Percentiles rank a stretch among this genome's conserved stretches.
phyloP scores from a whole-genome alignment of 2,888 invertebrate species.

The Serripes groenlandicus region DNA sequence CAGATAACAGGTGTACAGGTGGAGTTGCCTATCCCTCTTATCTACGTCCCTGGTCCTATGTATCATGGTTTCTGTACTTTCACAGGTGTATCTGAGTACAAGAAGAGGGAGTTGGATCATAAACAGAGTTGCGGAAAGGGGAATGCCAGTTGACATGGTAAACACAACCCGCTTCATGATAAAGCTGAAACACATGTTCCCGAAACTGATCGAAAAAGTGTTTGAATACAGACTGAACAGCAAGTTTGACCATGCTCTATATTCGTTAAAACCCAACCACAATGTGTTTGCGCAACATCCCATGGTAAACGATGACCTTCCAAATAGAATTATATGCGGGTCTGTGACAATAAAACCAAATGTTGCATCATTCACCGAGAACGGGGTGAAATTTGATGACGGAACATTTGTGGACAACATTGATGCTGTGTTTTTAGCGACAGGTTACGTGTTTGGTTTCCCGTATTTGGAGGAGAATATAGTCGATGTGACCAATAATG shows the following conservation, averaged over 20 bases:
- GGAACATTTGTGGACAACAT: constrained; percentile 81
- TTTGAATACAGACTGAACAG: constrained; percentile 70
- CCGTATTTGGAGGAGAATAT: constrained; percentile 85
- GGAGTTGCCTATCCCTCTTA: too few relatives aligned
- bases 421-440: constrained; percentile 85
- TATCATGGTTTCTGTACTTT: too few relatives aligned
- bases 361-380: constrained; percentile 77
- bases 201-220: constrained; percentile 28
- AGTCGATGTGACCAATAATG: constrained; percentile 77
- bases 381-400: constrained; percentile 82
- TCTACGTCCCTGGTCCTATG: too few relatives aligned
- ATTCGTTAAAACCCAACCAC: constrained; percentile 85
- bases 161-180: constrained; percentile 49
- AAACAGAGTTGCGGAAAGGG: constrained; percentile 81
- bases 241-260: constrained; percentile 84
- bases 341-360: constrained; percentile 83
- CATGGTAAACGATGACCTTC: constrained; percentile 86
- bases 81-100: constrained; percentile 86
- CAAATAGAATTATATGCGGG: constrained; percentile 85
- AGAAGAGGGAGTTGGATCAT: constrained; percentile 87
- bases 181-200: background rate
- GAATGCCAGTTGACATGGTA: constrained; percentile 80
- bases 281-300: constrained; percentile 80
- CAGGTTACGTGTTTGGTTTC: constrained; percentile 86
- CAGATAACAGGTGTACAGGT: too few relatives aligned